Conservation (phyloP, 2,888 invertebrate species). For the Phortica okadai region DNA sequence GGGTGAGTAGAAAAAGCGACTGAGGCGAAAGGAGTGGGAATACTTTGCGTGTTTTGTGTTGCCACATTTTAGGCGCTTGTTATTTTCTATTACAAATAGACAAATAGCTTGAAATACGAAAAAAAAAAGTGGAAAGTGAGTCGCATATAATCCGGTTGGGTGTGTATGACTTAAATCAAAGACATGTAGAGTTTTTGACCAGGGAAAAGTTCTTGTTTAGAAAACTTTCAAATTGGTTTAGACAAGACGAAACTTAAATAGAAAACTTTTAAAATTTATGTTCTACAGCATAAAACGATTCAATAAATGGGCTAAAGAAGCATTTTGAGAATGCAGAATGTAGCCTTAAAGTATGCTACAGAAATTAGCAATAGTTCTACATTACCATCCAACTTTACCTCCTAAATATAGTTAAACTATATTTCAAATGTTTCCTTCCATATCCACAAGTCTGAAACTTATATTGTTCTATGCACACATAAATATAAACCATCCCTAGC, state of each 20-base stretch:
- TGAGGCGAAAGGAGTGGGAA: neutral
- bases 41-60: constrained; percentile 32
- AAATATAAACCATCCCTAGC: too few relatives aligned
- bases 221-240: constrained; percentile 1
- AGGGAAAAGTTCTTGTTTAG: neutral
- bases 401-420: too few relatives aligned
- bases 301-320: too few relatives aligned
- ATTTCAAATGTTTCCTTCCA: too few relatives aligned
- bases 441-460: too few relatives aligned
- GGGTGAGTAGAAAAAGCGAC: neutral
- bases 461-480: too few relatives aligned
- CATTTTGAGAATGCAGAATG: neutral
- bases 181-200: neutral
- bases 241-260: neutral
- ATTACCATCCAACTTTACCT: too few relatives aligned
- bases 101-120: constrained; percentile 9
- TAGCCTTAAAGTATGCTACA: neutral
- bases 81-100: constrained; percentile 28
- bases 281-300: too few relatives aligned
- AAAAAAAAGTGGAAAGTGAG: neutral
- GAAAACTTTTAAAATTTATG: neutral
- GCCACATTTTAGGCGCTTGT: constrained; percentile 42
- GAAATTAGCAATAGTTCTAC: neutral
- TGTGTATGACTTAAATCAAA: constrained; percentile 1
- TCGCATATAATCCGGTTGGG: neutral